Conservation (phyloP, 2,113 vertebrate species). For the Danio rerio region GRCz12tu NC_133191.1:24819501-24820000, state of each 20-base stretch:
- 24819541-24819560: conserved; percentile 56
- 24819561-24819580: conserved; percentile 32
- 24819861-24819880: no score
- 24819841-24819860: not conserved
- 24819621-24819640: conserved; percentile 10
- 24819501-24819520: conserved; percentile 56
- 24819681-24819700: conserved; percentile 17
- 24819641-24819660: conserved; percentile 4
- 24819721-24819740: conserved; percentile 28
- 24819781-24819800: conserved; percentile 88
- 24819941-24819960: no score
- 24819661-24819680: not conserved
- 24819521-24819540: conserved; percentile 45
- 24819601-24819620: conserved; percentile 20
- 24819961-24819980: no score
- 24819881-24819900: no score
- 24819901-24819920: no score
- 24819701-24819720: conserved; percentile 32
- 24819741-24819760: conserved; percentile 80
- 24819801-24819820: conserved; percentile 7
- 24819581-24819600: conserved; percentile 35
- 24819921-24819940: no score
- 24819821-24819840: not conserved
- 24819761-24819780: conserved; percentile 90
- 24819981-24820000: no score